Conservation (phyloP, 1,140 invertebrate species). For the Teleogryllus occipitalis region DNA sequence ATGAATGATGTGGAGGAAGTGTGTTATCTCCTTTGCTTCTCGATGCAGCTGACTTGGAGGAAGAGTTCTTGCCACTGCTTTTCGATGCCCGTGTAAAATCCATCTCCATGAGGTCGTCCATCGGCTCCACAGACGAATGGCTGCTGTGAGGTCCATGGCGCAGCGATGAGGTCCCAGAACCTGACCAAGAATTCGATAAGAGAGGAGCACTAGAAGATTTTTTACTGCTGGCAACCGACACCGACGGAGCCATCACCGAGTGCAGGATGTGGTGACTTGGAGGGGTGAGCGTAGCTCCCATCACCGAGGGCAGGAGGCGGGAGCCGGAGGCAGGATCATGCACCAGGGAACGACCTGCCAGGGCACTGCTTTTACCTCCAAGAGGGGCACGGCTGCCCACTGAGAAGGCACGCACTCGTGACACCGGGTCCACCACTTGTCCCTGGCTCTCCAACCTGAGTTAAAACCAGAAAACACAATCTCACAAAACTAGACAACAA, state of each 20-base stretch:
- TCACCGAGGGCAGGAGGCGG: slow-evolving; percentile 57
- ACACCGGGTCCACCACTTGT: slow-evolving; percentile 29
- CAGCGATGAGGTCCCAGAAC: slow-evolving; percentile 37
- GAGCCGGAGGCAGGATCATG: slow-evolving; percentile 9
- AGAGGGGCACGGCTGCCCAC: slow-evolving; percentile 55
- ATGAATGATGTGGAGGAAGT: slow-evolving; percentile 33
- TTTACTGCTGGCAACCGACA: slow-evolving; percentile 23
- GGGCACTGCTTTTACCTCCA: slow-evolving; percentile 2
- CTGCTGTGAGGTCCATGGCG: slow-evolving; percentile 42
- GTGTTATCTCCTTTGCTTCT: slow-evolving; percentile 37
- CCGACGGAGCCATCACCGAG: background rate
- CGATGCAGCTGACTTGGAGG: slow-evolving; percentile 24
- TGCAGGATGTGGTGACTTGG: slow-evolving; percentile 12
- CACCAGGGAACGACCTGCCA: background rate
- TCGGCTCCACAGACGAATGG: slow-evolving; percentile 53
- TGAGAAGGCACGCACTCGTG: slow-evolving; percentile 56
- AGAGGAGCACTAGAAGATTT: slow-evolving; percentile 53
- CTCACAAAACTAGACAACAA: too few relatives aligned
- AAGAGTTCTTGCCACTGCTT: background rate
- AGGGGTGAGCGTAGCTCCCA: slow-evolving; percentile 40
- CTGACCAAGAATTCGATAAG: slow-evolving; percentile 32
- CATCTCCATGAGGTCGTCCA: slow-evolving; percentile 72
- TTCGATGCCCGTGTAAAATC: slow-evolving; percentile 49
- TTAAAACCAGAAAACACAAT: slow-evolving; percentile 19
- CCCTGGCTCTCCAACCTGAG: slow-evolving; percentile 38